Evolutionary conservation across 2,888 invertebrate genomes (phyloP).

Genomic region (Stenoptilia bipunctidactyla): DNA sequence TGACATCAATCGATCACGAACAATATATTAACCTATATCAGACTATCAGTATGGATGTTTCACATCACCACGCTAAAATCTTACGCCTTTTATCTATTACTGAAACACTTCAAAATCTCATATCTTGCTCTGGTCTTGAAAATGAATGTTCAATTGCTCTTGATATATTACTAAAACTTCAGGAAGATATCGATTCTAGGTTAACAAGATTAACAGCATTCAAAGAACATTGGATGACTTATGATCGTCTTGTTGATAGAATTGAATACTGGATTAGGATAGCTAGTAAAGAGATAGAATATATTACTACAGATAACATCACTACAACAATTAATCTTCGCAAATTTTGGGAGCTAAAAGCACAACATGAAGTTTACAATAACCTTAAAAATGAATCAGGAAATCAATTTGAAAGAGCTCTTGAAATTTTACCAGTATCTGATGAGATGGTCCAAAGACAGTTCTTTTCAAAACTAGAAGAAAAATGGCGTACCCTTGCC

Average conservation of each 20-base stretch:
- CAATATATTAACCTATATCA: constrained; percentile 88
- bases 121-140: constrained; percentile 81
- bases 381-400: constrained; percentile 81
- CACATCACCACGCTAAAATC: constrained; percentile 84
- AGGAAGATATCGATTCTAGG: constrained; percentile 82
- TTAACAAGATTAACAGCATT: constrained; percentile 80
- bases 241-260: constrained; percentile 79
- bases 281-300: constrained; percentile 78
- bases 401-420: constrained; percentile 80
- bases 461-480: constrained; percentile 82
- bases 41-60: constrained; percentile 82
- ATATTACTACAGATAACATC: constrained; percentile 75
- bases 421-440: constrained; percentile 84
- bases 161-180: constrained; percentile 78
- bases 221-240: constrained; percentile 82
- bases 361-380: constrained; percentile 87
- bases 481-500: constrained; percentile 79
- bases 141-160: constrained; percentile 80
- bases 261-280: constrained; percentile 83
- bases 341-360: constrained; percentile 90
- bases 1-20: constrained; percentile 87
- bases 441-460: constrained; percentile 87
- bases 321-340: constrained; percentile 80
- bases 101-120: constrained; percentile 79
- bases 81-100: constrained; percentile 80